Conservation (phyloP, 2,113 vertebrate genomes). For the Festucalex cinctus region DNA sequence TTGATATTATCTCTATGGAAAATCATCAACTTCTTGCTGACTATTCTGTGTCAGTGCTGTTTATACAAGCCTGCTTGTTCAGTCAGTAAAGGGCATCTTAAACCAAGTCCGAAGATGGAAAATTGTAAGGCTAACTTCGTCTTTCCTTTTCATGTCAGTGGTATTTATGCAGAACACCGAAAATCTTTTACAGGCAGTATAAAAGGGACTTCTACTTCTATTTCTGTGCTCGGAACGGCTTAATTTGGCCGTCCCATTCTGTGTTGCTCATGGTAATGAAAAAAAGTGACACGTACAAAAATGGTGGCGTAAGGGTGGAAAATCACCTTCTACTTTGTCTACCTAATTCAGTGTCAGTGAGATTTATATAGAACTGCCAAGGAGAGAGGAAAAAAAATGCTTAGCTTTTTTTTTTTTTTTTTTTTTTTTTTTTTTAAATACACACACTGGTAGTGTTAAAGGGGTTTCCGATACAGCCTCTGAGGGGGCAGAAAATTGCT, state of each 20-base stretch:
- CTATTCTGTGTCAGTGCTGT: not conserved
- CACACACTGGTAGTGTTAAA: not conserved
- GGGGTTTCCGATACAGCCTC: not conserved
- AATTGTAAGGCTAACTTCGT: not conserved
- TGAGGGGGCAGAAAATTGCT: not conserved
- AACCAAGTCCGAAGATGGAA: not conserved
- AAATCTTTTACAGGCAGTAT: not conserved
- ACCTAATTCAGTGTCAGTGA: not conserved
- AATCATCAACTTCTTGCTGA: not conserved
- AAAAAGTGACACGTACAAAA: not conserved
- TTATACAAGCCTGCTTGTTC: not conserved
- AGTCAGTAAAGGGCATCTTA: not conserved
- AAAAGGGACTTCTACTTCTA: not conserved
- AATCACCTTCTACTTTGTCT: not conserved
- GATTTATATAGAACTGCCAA: not conserved
- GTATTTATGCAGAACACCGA: not conserved
- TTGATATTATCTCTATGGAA: not conserved
- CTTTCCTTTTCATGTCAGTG: not conserved
- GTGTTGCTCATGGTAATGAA: not conserved
- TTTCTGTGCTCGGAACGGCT: not conserved
- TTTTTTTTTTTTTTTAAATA: not conserved
- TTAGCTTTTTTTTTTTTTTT: too few relatives aligned
- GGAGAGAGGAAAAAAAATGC: not conserved
- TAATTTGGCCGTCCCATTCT: not conserved
- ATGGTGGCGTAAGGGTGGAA: not conserved